phyloP scores from a whole-genome alignment of 2,888 invertebrate species.

The Polietes domitor region DNA sequence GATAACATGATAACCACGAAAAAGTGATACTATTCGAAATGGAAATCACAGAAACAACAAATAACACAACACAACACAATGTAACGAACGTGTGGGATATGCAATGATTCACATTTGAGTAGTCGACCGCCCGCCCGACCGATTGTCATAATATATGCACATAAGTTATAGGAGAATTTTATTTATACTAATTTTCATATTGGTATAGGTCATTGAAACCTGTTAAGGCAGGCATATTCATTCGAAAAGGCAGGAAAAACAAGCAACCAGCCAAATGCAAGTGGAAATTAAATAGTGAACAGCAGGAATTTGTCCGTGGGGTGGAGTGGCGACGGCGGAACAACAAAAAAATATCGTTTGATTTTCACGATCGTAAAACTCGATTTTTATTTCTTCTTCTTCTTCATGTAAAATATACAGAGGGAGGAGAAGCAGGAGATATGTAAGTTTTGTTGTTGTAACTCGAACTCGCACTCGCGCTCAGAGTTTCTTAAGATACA shows the following conservation, averaged over 20 bases:
- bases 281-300: slow-evolving; percentile 3
- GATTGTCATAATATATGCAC: no score
- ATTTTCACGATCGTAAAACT: background rate
- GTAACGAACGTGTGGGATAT: slow-evolving; percentile 22
- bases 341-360: background rate
- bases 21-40: slow-evolving; percentile 1
- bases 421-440: background rate
- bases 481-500: no score
- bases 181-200: slow-evolving; percentile 16
- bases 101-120: slow-evolving; percentile 23
- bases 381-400: background rate
- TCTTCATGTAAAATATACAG: background rate
- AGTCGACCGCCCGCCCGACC: no score
- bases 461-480: background rate
- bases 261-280: no score
- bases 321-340: background rate
- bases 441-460: background rate
- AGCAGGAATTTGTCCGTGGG: background rate
- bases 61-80: slow-evolving; percentile 31
- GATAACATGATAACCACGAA: background rate
- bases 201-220: slow-evolving; percentile 40
- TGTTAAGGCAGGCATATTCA: background rate
- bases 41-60: background rate
- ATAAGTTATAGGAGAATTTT: slow-evolving; percentile 3
- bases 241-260: background rate